A percentile compares a stretch with the other conserved stretches of the same genome.
phyloP scores from a whole-genome alignment of 1,140 invertebrate species.

The Macrotrachela quadricornifera region DNA sequence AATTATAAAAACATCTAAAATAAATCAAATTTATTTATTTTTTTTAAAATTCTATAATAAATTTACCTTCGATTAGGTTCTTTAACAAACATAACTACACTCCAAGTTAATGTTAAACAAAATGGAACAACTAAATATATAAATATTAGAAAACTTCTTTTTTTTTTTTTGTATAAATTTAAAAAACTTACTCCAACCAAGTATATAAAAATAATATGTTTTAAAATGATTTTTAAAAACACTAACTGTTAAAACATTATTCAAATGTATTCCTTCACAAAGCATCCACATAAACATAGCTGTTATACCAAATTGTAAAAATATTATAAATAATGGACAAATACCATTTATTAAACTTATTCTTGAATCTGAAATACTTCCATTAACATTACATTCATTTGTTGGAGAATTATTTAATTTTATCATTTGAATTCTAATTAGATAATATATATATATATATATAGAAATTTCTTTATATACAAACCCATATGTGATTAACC shows the following conservation, averaged over 20 bases:
- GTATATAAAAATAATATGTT: constrained; percentile 43
- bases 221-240: constrained; percentile 54
- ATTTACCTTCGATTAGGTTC: constrained; percentile 13
- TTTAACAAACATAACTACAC: background rate
- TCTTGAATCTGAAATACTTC: too few relatives aligned
- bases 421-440: too few relatives aligned
- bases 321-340: too few relatives aligned
- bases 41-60: too few relatives aligned
- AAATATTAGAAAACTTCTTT: background rate
- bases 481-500: too few relatives aligned
- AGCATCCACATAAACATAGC: constrained; percentile 90
- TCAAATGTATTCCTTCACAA: constrained; percentile 62
- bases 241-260: constrained; percentile 55
- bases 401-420: too few relatives aligned
- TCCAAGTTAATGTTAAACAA: background rate
- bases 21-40: too few relatives aligned
- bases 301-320: constrained; percentile 27
- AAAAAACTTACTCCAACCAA: constrained; percentile 56
- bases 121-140: background rate
- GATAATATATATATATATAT: too few relatives aligned
- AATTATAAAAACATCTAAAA: constrained; percentile 47
- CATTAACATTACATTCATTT: too few relatives aligned
- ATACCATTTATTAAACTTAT: too few relatives aligned
- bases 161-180: background rate
- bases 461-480: too few relatives aligned